Conservation (phyloP, 2,113 vertebrate genomes). For the Lasiurus borealis region DNA sequence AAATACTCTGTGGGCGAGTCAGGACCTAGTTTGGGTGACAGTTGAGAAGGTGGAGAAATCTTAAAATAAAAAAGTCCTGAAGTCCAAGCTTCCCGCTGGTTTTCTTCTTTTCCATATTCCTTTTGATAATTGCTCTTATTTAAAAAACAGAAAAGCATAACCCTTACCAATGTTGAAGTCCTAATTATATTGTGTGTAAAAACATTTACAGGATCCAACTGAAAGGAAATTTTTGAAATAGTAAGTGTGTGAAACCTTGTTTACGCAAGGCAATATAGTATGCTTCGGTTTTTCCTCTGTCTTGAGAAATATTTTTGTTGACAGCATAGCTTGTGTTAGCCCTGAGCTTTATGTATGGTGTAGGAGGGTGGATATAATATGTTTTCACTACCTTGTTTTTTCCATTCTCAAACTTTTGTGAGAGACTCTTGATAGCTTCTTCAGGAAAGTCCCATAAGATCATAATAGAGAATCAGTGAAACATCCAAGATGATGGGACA, state of each 20-base stretch:
- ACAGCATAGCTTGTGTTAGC: neutral
- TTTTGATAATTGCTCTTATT: neutral
- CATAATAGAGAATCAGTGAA: neutral
- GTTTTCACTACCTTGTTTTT: neutral
- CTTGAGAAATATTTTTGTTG: neutral
- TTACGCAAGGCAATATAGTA: neutral
- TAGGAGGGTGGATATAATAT: neutral
- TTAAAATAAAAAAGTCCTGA: neutral
- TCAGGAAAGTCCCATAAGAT: neutral
- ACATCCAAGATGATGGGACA: too few species aligned
- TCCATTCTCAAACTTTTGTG: neutral
- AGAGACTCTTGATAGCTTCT: neutral
- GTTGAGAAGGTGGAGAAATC: neutral
- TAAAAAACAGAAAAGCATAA: neutral
- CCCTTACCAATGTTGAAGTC: neutral
- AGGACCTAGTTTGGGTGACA: fast-evolving
- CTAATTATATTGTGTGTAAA: neutral
- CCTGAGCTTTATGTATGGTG: neutral
- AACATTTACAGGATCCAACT: neutral
- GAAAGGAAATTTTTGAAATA: neutral
- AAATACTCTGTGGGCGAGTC: fast-evolving
- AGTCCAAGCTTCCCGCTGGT: neutral
- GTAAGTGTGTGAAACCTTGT: neutral
- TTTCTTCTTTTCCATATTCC: neutral
- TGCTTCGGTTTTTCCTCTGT: neutral